Base-by-base conservation (phyloP, 2,888 invertebrate species). In the Ephialtes manifestator region DNA sequence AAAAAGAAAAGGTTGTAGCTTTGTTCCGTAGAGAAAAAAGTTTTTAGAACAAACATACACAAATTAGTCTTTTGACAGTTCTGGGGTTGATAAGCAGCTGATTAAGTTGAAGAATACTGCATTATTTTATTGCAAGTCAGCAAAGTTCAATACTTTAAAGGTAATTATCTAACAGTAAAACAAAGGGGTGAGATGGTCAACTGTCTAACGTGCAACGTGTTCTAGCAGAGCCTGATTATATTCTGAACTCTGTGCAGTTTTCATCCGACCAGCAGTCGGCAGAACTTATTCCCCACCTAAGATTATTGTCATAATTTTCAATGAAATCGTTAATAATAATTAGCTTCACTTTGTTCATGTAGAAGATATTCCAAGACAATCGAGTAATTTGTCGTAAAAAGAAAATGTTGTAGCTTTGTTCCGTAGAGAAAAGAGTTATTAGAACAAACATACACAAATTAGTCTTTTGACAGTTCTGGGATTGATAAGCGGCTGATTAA, bases 231-330 rank as follows among this genome's bases (percentile, higher is more conserved):
- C 20, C 51, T 67, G 80, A 80, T 80, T 80, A 15, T 58, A 72
- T 80, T 80, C 72, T 46, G 55, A 65, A 72, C 53, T 65, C 53
- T 18, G 31, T 80, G 43, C 11, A 11, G 80, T 55, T 71, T 58
- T 60, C 60, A 46, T n/a, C 31, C 68, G 39, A 77, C 46, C 18
- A 68, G 70, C 58, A 58, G 60, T 70, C 48, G 35, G 48, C 18
- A 31, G 75, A 81, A 70, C 68, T 81, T 60, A 24, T 24, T 24
- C 24, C 24, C 24, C 24, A 24, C n/a, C n/a, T n/a, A n/a, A n/a
- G n/a, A n/a, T n/a, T n/a, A n/a, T n/a, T n/a, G n/a, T n/a, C n/a
- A n/a, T n/a, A n/a, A n/a, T n/a, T n/a, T n/a, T n/a, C n/a, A n/a
- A n/a, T n/a, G n/a, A n/a, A n/a, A n/a, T n/a, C n/a, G n/a, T n/a